Evolutionary conservation across 2,888 invertebrate species (phyloP).

Genomic region (Idaea aversata): DNA sequence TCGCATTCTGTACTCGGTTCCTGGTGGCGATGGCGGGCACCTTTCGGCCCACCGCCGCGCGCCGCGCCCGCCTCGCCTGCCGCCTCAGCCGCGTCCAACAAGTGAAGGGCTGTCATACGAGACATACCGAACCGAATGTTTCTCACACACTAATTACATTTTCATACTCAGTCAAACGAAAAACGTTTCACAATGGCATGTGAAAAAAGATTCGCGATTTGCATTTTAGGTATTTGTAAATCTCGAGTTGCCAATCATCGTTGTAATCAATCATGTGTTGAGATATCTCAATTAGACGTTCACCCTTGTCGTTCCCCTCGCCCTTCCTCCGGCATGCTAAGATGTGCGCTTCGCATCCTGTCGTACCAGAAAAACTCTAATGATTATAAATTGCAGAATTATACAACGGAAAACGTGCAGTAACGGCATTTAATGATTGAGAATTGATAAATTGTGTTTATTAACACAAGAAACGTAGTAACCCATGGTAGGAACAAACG

Average conservation of each 20-base stretch:
- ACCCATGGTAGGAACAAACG: neutral
- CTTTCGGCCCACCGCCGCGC: slow-evolving; percentile 41
- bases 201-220: slow-evolving; percentile 54
- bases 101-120: slow-evolving; percentile 76
- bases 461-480: slow-evolving; percentile 5
- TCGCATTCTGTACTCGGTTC: slow-evolving; percentile 54
- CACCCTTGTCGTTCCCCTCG: slow-evolving; percentile 49
- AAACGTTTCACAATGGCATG: slow-evolving; percentile 43
- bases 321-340: slow-evolving; percentile 27
- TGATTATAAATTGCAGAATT: slow-evolving; percentile 74
- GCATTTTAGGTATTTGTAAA: slow-evolving; percentile 54
- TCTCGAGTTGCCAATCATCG: slow-evolving; percentile 66
- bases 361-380: slow-evolving; percentile 62
- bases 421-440: slow-evolving; percentile 52
- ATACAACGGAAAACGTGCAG: slow-evolving; percentile 54
- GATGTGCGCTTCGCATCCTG: slow-evolving; percentile 38
- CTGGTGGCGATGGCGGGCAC: slow-evolving; percentile 39
- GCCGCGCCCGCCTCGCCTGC: too few relatives aligned
- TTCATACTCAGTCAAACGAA: slow-evolving; percentile 46
- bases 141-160: slow-evolving; percentile 69
- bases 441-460: slow-evolving; percentile 31
- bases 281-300: slow-evolving; percentile 69
- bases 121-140: slow-evolving; percentile 58
- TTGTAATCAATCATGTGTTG: slow-evolving; percentile 71
- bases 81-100: slow-evolving; percentile 39